Conservation (phyloP, 2,113 vertebrate species). For the Bombycilla garrulus region DNA sequence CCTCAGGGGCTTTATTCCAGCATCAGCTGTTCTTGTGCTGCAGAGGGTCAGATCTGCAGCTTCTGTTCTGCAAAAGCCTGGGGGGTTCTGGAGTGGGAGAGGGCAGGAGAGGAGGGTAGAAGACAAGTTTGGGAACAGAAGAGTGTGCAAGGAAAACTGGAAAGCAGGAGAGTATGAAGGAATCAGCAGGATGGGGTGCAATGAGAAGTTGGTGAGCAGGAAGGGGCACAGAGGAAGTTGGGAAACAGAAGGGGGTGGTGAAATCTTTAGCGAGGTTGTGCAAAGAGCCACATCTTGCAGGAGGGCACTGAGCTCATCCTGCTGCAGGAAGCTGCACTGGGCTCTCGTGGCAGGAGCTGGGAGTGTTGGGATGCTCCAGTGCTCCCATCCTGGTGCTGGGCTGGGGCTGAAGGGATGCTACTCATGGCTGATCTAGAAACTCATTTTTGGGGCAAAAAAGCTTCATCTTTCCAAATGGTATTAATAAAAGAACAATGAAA, state of each 20-base stretch:
- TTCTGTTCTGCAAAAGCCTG: neutral
- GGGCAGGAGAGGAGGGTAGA: neutral
- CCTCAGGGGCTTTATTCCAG: neutral
- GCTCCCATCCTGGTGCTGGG: fast-evolving
- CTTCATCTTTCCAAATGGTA: neutral
- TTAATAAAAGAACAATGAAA: neutral
- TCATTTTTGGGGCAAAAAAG: fast-evolving
- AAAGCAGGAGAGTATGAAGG: too few species aligned
- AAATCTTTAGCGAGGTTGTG: neutral
- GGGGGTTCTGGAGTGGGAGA: neutral
- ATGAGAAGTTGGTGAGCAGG: neutral
- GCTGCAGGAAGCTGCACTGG: neutral
- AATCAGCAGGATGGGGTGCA: neutral
- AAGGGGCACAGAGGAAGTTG: neutral
- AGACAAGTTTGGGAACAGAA: neutral
- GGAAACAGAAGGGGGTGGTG: neutral
- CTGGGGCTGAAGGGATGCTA: neutral
- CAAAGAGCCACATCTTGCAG: neutral
- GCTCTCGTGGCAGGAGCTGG: neutral
- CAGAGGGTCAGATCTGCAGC: fast-evolving
- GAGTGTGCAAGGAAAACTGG: neutral
- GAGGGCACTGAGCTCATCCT: neutral
- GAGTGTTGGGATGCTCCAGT: fast-evolving
- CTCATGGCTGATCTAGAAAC: neutral
- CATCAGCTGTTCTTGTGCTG: neutral